Base-by-base conservation (phyloP, 2,888 invertebrate genomes). In the Thymelicus sylvestris region DNA sequence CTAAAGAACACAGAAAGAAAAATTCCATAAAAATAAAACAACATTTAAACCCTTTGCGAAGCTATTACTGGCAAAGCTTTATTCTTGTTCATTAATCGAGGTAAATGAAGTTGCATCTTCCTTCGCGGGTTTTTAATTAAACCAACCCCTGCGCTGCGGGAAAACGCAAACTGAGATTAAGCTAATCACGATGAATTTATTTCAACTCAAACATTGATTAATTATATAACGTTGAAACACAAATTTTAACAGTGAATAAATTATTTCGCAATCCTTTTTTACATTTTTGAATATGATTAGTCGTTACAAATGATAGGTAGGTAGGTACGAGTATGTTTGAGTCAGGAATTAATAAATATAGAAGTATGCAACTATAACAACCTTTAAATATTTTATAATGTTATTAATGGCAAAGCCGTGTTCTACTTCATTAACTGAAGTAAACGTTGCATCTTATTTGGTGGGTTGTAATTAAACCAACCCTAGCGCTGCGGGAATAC, bases 121-220 rank as follows among this genome's bases (percentile, higher is more conserved):
- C 72, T 73, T 57, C 69, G 66, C 60, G 62, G 71, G 72, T 76
- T 75, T 78, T 77, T 76, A 76, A 76, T 77, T 75, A 77, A 75
- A 55, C 63, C 55, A 63, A 55, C 63, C 67, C 19, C 61, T 15
- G 50, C 52, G 62, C 15, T 57, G 31, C 19, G 63, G 55, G 52
- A 63, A 67, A 63, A 24, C 47, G 57, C 55, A 24, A 55, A 55
- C 55, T 55, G 55, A 24, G 55, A 24, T 55, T 55, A 55, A 55
- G 55, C 55, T 24, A 55, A 55, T 55, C 55, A 31, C 55, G 24
- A 24, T 55, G 55, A 52, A 52, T 55, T 55, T 55, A 55, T 55
- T 55, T 55, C 24, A 55, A 55, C 55, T 24, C 55, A 55, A 12
- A 24, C 55, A 55, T 24, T 12, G 55, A 55, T 55, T 55, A 24